Percentiles rank a stretch among this genome's conserved stretches.
Conservation (phyloP, 2,113 vertebrate genomes). For the Pelvicachromis taeniatus region DNA sequence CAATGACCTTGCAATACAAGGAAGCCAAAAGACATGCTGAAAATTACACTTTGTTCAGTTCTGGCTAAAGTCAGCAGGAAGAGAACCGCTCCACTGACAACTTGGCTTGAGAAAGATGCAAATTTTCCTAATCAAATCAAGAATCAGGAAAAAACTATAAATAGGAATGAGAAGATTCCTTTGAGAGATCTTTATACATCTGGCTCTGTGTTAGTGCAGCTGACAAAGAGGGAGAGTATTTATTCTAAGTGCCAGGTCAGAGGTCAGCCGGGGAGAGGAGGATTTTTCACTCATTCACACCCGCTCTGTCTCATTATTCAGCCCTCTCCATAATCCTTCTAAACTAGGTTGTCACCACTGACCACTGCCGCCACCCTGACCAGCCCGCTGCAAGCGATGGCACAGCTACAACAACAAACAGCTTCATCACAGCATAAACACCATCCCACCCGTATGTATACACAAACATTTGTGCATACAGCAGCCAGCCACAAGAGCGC, state of each 20-base stretch:
- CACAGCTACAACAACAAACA: conserved; percentile 64
- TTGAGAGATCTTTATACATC: conserved; percentile 16
- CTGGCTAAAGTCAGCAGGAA: conserved; percentile 9
- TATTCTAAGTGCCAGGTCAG: conserved; percentile 50
- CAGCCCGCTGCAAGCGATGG: conserved; percentile 29
- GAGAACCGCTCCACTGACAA: neutral
- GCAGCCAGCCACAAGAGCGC: neutral
- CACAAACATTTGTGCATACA: conserved; percentile 13
- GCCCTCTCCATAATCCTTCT: conserved; percentile 50
- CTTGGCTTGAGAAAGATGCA: neutral
- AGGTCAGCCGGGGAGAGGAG: conserved; percentile 51
- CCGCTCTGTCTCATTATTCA: conserved; percentile 60
- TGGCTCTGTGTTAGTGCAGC: conserved; percentile 52
- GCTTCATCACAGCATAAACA: conserved; percentile 50
- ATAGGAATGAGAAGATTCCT: conserved; percentile 19
- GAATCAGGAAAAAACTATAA: conserved; percentile 24
- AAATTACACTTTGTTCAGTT: conserved; percentile 20
- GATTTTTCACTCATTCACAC: conserved; percentile 58
- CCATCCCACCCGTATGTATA: neutral
- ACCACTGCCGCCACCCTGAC: neutral
- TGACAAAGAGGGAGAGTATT: conserved; percentile 61
- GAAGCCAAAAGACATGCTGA: neutral
- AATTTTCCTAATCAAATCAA: neutral
- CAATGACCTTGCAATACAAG: conserved; percentile 55
- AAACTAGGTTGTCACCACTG: conserved; percentile 46